phyloP scores from a whole-genome alignment of 1,140 invertebrate species.

The Zaprionus kolodkinae region DNA sequence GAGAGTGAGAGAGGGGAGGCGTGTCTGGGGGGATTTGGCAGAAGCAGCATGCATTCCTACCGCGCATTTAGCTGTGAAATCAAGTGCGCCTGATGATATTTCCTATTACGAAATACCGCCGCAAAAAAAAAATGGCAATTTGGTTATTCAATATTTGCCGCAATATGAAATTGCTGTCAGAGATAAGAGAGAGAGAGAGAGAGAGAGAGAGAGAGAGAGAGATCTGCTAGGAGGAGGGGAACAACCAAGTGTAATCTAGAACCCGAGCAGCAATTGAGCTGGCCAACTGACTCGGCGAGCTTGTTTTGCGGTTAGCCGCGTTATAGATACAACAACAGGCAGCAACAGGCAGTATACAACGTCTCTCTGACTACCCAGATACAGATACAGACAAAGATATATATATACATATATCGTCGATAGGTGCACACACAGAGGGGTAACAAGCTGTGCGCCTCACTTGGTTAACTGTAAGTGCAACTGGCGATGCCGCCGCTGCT shows the following conservation, averaged over 20 bases:
- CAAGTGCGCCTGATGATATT: conserved; percentile 62
- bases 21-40: conserved; percentile 10
- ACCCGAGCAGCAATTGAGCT: conserved; percentile 55
- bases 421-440: conserved; percentile 15
- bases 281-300: conserved; percentile 39
- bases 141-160: conserved; percentile 75
- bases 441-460: conserved; percentile 55
- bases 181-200: neutral
- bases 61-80: conserved; percentile 71
- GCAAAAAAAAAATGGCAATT: conserved; percentile 56
- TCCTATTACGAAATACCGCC: conserved; percentile 74
- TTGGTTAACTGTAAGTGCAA: conserved; percentile 67
- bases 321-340: conserved; percentile 58
- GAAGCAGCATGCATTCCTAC: conserved; percentile 55
- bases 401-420: neutral
- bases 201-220: neutral
- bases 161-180: conserved; percentile 57
- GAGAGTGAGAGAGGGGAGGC: neutral
- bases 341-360: too few relatives aligned
- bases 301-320: conserved; percentile 75
- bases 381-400: conserved; percentile 36
- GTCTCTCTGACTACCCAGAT: neutral
- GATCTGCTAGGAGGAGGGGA: neutral
- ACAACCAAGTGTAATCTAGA: conserved; percentile 57
- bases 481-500: conserved; percentile 8